Percentiles rank a stretch among this genome's conserved stretches.
phyloP scores from a whole-genome alignment of 1,140 invertebrate species.

The Rhyacophila brunnea region DNA sequence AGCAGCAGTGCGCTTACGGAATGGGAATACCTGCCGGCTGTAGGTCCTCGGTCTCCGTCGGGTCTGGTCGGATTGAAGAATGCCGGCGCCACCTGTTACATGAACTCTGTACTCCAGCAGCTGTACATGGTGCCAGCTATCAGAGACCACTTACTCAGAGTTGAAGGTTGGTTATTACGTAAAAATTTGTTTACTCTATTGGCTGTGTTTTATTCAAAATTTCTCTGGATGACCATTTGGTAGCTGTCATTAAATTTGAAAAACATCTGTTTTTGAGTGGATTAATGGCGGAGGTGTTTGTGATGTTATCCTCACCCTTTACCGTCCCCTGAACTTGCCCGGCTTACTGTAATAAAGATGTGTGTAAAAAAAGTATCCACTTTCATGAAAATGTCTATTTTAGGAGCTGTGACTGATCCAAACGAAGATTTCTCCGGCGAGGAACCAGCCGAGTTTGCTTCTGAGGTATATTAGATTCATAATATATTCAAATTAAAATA shows the following conservation, averaged over 20 bases:
- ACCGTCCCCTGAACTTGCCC: too few species aligned
- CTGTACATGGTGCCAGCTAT: slow-evolving; percentile 95
- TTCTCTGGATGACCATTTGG: too few species aligned
- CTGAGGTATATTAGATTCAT: too few species aligned
- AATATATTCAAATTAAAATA: too few species aligned
- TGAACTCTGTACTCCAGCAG: slow-evolving; percentile 98
- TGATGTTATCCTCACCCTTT: too few species aligned
- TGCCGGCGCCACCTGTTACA: slow-evolving; percentile 98
- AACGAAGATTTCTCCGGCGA: slow-evolving; percentile 90
- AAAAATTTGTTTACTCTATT: too few species aligned
- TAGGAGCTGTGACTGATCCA: slow-evolving; percentile 81
- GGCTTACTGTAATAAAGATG: too few species aligned
- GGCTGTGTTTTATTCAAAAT: too few species aligned
- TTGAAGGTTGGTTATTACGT: slow-evolving; percentile 64
- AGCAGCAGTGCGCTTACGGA: slow-evolving; percentile 81
- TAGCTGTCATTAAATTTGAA: too few species aligned
- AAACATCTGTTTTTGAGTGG: too few species aligned
- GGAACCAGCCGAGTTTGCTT: slow-evolving; percentile 57
- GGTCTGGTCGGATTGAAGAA: slow-evolving; percentile 98
- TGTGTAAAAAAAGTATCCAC: too few species aligned
- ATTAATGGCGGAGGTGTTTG: too few species aligned
- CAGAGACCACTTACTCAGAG: slow-evolving; percentile 70
- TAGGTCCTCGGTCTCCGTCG: slow-evolving; percentile 82
- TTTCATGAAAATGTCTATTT: slow-evolving; percentile 12
- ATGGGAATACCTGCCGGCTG: slow-evolving; percentile 97